Percentiles rank a stretch among this genome's conserved stretches.
These are phyloP conservation scores for Plebejus anna DNA, from an alignment of 2,888 invertebrate species.

Conservation along the genomic window DNA sequence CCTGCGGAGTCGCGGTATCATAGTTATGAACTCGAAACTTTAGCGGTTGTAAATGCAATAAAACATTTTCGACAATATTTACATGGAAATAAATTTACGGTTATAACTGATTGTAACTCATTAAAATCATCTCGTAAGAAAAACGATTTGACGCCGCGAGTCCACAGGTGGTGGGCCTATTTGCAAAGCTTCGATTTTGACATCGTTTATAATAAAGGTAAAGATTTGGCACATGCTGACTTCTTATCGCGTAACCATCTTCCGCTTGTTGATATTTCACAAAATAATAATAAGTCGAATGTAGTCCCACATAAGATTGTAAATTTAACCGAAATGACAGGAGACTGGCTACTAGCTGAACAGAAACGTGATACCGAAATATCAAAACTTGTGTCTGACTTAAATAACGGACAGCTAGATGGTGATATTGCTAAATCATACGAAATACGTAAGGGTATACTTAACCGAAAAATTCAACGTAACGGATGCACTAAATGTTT, in stretches of 20 bases:
- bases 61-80: constrained; percentile 37
- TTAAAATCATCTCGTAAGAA: constrained; percentile 42
- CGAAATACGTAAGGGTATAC: background rate
- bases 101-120: constrained; percentile 42
- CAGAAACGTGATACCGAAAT: too few species aligned
- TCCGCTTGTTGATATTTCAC: too few species aligned
- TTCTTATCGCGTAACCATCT: too few species aligned
- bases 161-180: constrained; percentile 45
- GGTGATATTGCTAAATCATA: too few species aligned
- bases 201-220: too few species aligned
- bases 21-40: background rate
- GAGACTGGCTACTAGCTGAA: too few species aligned
- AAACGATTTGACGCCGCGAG: constrained; percentile 40
- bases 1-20: constrained; percentile 19
- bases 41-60: background rate
- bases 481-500: constrained; percentile 34
- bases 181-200: constrained; percentile 42
- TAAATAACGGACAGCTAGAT: too few species aligned
- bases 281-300: too few species aligned
- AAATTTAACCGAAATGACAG: too few species aligned
- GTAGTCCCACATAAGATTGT: too few species aligned
- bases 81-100: constrained; percentile 35
- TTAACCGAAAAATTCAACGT: constrained; percentile 2
- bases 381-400: too few species aligned
- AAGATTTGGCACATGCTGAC: too few species aligned